These are phyloP conservation scores for Amphipoea lucens DNA, from an alignment of 2,888 invertebrate genomes.

Conservation along the genomic window DNA sequence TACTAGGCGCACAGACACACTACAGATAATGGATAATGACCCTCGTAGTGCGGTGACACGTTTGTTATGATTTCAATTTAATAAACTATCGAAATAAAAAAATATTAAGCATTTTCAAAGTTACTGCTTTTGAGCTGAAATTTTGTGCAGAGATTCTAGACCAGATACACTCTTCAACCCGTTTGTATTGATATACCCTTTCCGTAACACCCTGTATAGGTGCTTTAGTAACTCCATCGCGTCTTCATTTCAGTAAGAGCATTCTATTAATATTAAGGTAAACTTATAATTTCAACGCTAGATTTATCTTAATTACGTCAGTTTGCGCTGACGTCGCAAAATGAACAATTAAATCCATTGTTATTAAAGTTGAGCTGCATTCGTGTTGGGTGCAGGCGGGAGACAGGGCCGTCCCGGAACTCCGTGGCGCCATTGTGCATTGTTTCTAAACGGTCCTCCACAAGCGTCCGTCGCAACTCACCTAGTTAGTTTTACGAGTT, in stretches of 20 bases:
- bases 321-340: conserved; percentile 46
- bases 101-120: too few relatives aligned
- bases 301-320: conserved; percentile 54
- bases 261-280: conserved; percentile 27
- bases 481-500: conserved; percentile 73
- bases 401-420: conserved; percentile 62
- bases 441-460: conserved; percentile 75
- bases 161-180: too few relatives aligned
- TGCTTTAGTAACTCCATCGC: conserved; percentile 1
- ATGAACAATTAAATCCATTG: conserved; percentile 65
- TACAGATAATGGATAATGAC: too few relatives aligned
- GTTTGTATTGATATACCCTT: too few relatives aligned
- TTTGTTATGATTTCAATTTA: too few relatives aligned
- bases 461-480: conserved; percentile 64
- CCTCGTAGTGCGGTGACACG: too few relatives aligned
- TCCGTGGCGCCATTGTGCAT: conserved; percentile 75
- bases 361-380: conserved; percentile 59
- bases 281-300: conserved; percentile 32
- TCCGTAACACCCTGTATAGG: too few relatives aligned
- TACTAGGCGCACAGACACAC: too few relatives aligned
- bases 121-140: too few relatives aligned
- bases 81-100: too few relatives aligned
- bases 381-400: conserved; percentile 57
- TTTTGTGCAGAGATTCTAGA: too few relatives aligned
- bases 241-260: conserved; percentile 7